Conservation (phyloP, 2,888 invertebrate species). For the Eupithecia insigniata region DNA sequence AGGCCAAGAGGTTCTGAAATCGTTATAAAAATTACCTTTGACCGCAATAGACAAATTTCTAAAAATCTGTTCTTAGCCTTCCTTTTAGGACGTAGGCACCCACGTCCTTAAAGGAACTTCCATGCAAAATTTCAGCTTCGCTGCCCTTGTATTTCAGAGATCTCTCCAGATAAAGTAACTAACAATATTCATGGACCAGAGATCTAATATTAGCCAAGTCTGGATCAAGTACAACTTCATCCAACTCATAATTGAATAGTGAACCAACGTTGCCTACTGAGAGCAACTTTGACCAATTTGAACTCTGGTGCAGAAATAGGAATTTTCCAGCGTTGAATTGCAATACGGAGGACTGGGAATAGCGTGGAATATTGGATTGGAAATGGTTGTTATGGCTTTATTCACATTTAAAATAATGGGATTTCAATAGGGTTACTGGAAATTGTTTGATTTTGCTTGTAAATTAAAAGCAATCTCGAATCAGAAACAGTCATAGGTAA, state of each 20-base stretch:
- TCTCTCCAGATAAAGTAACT: neutral
- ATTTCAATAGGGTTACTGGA: neutral
- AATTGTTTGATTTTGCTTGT: too few species aligned
- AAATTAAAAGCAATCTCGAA: too few species aligned
- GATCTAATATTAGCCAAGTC: neutral
- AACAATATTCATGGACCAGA: neutral
- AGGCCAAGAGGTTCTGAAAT: too few species aligned
- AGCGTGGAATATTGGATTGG: neutral
- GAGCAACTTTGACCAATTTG: neutral
- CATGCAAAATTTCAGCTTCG: too few species aligned
- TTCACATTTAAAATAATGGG: neutral
- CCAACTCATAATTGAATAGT: conserved; percentile 17
- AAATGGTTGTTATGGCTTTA: neutral
- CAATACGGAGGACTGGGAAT: neutral
- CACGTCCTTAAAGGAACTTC: too few species aligned
- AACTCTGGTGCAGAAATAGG: conserved; percentile 3
- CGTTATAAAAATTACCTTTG: too few species aligned
- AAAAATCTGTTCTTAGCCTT: too few species aligned
- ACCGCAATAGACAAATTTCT: too few species aligned
- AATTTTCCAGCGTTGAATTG: neutral
- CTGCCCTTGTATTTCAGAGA: too few species aligned
- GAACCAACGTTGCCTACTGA: neutral
- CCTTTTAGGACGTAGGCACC: too few species aligned
- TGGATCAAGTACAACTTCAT: conserved; percentile 15
- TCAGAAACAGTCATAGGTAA: too few species aligned